Evolutionary conservation across 2,888 invertebrate genomes (phyloP).

Genomic region (Caenorhabditis sp.): DNA sequence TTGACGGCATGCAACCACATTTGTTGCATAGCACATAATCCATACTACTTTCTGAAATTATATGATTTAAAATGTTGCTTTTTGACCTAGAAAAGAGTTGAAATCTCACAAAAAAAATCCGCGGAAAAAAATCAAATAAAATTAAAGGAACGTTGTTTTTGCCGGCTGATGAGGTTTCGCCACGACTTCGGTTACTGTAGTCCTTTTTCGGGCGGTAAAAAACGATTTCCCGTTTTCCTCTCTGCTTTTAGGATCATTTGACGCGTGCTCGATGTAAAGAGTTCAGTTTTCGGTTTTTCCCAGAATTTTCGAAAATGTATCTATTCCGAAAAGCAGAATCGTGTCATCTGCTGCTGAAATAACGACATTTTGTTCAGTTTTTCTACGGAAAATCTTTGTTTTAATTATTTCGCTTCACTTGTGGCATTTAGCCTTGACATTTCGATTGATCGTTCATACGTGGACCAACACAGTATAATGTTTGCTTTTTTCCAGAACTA

Average conservation of each 20-base stretch:
- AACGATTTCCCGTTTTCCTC: not conserved
- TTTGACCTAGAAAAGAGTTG: not conserved
- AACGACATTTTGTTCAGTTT: too few species aligned
- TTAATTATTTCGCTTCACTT: too few species aligned
- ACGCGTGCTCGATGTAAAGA: not conserved
- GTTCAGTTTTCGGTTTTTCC: too few species aligned
- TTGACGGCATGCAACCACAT: slow-evolving; percentile 17
- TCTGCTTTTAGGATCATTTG: not conserved
- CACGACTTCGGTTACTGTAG: not conserved
- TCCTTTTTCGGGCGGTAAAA: not conserved
- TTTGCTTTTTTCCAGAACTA: not conserved
- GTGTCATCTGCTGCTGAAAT: too few species aligned
- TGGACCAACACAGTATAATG: not conserved
- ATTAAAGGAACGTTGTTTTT: not conserved
- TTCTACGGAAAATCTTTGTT: too few species aligned
- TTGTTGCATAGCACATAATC: slow-evolving; percentile 47
- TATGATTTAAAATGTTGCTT: not conserved
- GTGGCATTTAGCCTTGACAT: too few species aligned
- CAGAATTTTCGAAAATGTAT: too few species aligned
- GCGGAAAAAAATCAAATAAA: not conserved
- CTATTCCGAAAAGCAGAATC: too few species aligned
- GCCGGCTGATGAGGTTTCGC: not conserved
- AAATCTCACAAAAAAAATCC: not conserved
- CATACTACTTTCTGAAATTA: slow-evolving; percentile 12
- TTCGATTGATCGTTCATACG: too few species aligned